Percentiles rank a stretch among this genome's conserved stretches.
Conservation (phyloP, 2,113 vertebrate genomes). For the Pelvicachromis taeniatus region DNA sequence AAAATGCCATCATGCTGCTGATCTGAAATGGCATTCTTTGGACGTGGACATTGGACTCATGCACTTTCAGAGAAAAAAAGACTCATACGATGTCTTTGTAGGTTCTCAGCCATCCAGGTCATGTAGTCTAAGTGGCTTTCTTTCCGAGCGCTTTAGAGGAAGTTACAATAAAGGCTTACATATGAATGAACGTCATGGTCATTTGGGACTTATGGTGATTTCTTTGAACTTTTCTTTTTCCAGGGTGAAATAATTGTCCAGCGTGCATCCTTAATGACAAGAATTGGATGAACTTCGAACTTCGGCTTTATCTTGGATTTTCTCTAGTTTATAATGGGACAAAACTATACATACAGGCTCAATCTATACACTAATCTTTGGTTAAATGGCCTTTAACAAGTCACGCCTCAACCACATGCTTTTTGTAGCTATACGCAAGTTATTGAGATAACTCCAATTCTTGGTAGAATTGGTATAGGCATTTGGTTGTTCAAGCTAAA, state of each 20-base stretch:
- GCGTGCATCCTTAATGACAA: not conserved
- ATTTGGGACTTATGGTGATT: rapidly evolving
- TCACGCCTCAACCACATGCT: rapidly evolving
- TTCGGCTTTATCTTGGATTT: too few species aligned
- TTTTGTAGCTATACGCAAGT: not conserved
- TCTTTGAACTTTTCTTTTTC: not conserved
- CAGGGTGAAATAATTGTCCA: not conserved
- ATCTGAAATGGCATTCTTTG: not conserved
- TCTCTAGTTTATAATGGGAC: rapidly evolving
- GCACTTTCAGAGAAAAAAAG: not conserved
- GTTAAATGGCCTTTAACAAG: not conserved
- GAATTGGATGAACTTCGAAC: not conserved
- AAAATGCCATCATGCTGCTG: not conserved
- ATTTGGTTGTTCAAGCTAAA: rapidly evolving
- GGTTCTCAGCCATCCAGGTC: not conserved
- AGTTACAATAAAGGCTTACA: not conserved
- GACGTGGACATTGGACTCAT: not conserved
- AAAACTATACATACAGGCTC: not conserved
- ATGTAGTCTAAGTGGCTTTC: not conserved
- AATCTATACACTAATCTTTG: not conserved
- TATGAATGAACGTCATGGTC: rapidly evolving
- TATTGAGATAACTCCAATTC: not conserved
- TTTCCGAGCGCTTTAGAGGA: not conserved
- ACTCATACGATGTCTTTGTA: rapidly evolving
- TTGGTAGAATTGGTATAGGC: not conserved